A percentile compares a stretch with the other conserved stretches of the same genome.
Conservation (phyloP, 2,888 invertebrate species). For the Teleiodes luculella region DNA sequence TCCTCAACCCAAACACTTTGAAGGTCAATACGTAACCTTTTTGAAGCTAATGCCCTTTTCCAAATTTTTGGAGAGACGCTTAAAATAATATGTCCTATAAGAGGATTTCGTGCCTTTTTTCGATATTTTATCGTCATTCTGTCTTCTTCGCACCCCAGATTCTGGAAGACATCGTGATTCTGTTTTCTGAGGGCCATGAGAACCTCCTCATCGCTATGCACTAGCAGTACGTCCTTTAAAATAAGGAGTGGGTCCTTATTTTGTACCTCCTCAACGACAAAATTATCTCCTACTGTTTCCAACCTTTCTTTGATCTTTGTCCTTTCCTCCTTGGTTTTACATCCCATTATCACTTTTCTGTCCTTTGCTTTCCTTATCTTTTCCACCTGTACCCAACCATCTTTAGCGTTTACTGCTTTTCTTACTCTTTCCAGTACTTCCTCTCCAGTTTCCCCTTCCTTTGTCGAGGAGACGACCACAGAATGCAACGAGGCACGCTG, state of each 20-base stretch:
- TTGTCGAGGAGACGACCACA: too few species aligned
- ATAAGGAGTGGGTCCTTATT: constrained; percentile 19
- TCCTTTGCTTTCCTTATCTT: too few species aligned
- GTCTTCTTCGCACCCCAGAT: not conserved
- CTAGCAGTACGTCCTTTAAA: constrained; percentile 1
- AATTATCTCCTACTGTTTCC: not conserved
- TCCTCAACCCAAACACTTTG: constrained; percentile 9
- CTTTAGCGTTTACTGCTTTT: too few species aligned
- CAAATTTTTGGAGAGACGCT: not conserved
- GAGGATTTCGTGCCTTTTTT: constrained; percentile 8
- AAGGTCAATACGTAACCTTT: not conserved
- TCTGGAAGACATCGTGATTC: too few species aligned
- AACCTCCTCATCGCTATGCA: constrained; percentile 10
- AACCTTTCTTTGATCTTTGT: too few species aligned
- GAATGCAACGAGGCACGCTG: too few species aligned
- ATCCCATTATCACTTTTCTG: too few species aligned
- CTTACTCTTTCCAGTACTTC: too few species aligned
- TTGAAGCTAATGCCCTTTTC: not conserved
- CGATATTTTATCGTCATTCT: constrained; percentile 2
- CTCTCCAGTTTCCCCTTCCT: too few species aligned
- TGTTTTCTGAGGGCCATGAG: constrained; percentile 9
- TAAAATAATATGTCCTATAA: not conserved
- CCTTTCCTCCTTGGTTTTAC: too few species aligned
- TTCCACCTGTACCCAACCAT: too few species aligned
- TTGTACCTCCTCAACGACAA: not conserved